phyloP scores from a whole-genome alignment of 2,797 vertebrate species.

The Myripristis murdjan region DNA sequence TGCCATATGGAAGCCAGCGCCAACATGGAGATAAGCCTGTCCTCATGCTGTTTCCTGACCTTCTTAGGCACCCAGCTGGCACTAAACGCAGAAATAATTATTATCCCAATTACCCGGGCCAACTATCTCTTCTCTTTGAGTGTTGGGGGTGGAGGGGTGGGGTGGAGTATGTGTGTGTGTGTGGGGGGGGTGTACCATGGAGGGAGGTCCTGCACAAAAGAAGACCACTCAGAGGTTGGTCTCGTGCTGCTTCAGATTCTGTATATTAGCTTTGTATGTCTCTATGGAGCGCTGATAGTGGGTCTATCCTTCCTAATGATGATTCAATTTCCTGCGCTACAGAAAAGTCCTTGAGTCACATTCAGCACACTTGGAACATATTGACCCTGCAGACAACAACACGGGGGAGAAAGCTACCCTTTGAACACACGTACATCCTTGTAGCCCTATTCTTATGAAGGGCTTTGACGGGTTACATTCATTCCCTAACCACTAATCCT shows the following conservation, averaged over 20 bases:
- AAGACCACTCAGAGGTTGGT: conserved; percentile 48
- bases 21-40: conserved; percentile 81
- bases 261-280: conserved; percentile 43
- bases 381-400: too few relatives aligned
- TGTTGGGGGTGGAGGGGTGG: conserved; percentile 30
- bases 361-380: too few relatives aligned
- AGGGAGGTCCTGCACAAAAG: conserved; percentile 59
- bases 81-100: conserved; percentile 85
- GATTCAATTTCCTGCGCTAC: conserved; percentile 22
- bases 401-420: too few relatives aligned
- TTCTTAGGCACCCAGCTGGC: conserved; percentile 86
- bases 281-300: conserved; percentile 14
- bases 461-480: too few relatives aligned
- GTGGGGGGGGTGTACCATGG: conserved; percentile 23
- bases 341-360: background rate
- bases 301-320: conserved; percentile 46
- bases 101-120: conserved; percentile 84
- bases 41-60: conserved; percentile 85
- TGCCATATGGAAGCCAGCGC: conserved; percentile 84
- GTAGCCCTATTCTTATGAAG: too few relatives aligned
- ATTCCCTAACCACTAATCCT: too few relatives aligned
- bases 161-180: conserved; percentile 50
- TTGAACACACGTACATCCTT: too few relatives aligned
- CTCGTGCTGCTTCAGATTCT: conserved; percentile 47
- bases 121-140: conserved; percentile 72